Base-by-base conservation (phyloP, 2,888 invertebrate genomes). In the Liopterus haemorrhoidalis region DNA sequence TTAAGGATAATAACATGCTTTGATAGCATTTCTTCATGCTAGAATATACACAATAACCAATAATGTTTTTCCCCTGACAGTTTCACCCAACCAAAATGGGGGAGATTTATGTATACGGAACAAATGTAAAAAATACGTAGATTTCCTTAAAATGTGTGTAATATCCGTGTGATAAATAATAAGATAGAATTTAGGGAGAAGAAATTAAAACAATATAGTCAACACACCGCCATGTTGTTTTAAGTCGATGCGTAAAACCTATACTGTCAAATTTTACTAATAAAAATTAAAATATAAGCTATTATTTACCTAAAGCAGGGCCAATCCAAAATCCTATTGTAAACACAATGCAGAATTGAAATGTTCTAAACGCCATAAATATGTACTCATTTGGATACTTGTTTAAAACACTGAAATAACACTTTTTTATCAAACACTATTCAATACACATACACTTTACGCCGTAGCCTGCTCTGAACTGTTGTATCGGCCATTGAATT, bases 341-440 rank as follows among this genome's bases (percentile, higher is more conserved):
- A 71, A 73, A 72, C 71, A 75, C 70, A 71, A 75, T 75, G 71
- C 71, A 71, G 77, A 80, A 75, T 75, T 76, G 78, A 74, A 79
- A 75, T 74, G 79, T 78, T 79, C 78, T 77, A 76, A 81, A 76
- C 81, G 83, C 83, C 82, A 83, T 82, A 80, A 76, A 79, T 79
- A 74, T 75, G 74, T 74, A 74, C 74, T 76, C 81, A 81, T 81
- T 78, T 78, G 79, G 75, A 65, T 63, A 64, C 61, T 59, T 59
- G 60, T 58, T 59, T 58, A 73, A 61, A 15, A 59, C 57, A 58
- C 12, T 25, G 12, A 25, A 25, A 12, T 25, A 25, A 5, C 25
- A 25, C n/a, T 25, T 25, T n/a, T 25, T 5, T 25, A 25, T 3
- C 4, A 2, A 11, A 25, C 25, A n/a, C n/a, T 22, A 8, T 8